Base-by-base conservation (phyloP, 2,888 invertebrate species). In the Tetrapedia diversipes region DNA sequence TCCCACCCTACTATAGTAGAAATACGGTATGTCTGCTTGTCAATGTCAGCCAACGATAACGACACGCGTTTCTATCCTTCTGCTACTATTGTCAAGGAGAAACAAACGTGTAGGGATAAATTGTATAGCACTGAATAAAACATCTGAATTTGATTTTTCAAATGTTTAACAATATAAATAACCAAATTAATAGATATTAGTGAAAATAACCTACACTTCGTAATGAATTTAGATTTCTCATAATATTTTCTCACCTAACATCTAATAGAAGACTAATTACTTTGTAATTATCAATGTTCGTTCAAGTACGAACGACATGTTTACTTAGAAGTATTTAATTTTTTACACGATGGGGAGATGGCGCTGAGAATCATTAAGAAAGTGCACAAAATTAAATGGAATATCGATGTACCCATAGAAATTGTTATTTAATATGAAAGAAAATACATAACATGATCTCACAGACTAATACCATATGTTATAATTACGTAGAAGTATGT, bases 11-110 rank as follows among this genome's bases (percentile, higher is more conserved):
- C 34, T 56, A 2, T n/a, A 14, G 27, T n/a, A 29, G 7, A 47
- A 59, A 69, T 37, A 51, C 56, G 47, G 24, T 29, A 47, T 54
- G 29, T 45, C 29, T n/a, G 34, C 61, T 45, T 59, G 56, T 53
- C 47, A 61, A 75, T 47, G 69, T 81, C 66, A 77, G 24, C 56
- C 69, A 60, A 43, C 41, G 68, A 66, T 79, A 54, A 70, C 65
- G 68, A 75, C 64, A 75, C 80, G 49, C 67, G 60, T 78, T 71
- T 68, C 37, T 49, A 67, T 49, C 63, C 51, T 79, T 43, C 56
- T 57, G 16, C 45, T 45, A 16, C 49, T 49, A 32, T 54, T 56
- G 39, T 64, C 34, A 19, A 37, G 2, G 41, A 60, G 22, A 60
- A 41, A 27, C 53, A 39, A 71, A 24, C 45, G 27, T 34, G 16